Base-by-base conservation (phyloP, 2,888 invertebrate species). In the Myopa testacea region DNA sequence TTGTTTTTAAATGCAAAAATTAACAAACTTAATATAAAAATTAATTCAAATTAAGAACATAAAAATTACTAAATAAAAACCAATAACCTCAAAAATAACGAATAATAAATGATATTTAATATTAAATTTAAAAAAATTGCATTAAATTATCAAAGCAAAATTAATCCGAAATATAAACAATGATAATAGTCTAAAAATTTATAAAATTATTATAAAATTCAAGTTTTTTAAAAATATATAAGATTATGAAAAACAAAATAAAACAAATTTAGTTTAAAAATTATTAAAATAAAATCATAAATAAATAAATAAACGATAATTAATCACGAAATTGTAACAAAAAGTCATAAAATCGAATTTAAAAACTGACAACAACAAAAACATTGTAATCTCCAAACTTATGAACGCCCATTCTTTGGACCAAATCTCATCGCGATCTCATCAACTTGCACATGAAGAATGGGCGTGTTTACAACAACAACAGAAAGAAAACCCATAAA, bases 231-330 rank as follows among this genome's bases (percentile, higher is more conserved):
- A 26, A 26, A 26, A 26, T 26, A 26, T 26, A 26, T 26, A 26
- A 26, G n/a, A n/a, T n/a, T 26, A 26, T 26, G 2, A 26, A 26
- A 26, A 45, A 45, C 60, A 65, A 37, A 77, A 65, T 81, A 76
- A 79, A 34, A 78, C 75, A 79, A 79, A 78, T 78, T 78, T 77
- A 8, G 38, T 70, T 70, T 75, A 74, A 65, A 63, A 76, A 78
- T 75, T 65, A 79, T 70, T 78, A 74, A 67, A 78, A 63, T 79
- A 68, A 72, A 37, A 78, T 8, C 19, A 74, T 78, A 62, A 65
- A 78, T 67, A 77, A 63, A 55, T 55, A 14, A 55, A 55, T 26
- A 26, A 26, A 45, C 6, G 58, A 65, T 34, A 77, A 65, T 81
- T n/a, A 63, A 45, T 74, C 38, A 26, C 7, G 52, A 72, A 19